Evolutionary conservation across 1,140 invertebrate genomes (phyloP).

Genomic region (Propsilocerus akamusi): DNA sequence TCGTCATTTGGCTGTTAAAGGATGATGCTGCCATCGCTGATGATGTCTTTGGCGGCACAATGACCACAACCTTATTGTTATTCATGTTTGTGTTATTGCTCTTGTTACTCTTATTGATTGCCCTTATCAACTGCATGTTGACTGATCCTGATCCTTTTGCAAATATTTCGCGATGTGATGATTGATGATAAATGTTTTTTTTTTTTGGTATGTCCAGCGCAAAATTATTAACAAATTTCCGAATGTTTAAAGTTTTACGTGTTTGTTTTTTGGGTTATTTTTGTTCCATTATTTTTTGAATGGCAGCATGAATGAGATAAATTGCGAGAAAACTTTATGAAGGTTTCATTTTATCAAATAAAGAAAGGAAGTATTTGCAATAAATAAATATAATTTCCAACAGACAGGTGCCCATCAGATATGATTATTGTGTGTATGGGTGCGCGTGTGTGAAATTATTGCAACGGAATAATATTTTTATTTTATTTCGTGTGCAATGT

Average conservation of each 20-base stretch:
- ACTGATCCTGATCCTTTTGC: neutral
- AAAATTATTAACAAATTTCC: neutral
- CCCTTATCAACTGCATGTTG: slow-evolving; percentile 1
- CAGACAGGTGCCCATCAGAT: too few relatives aligned
- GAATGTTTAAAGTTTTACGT: neutral
- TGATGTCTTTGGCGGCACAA: slow-evolving; percentile 11
- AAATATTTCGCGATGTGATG: neutral
- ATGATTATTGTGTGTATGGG: too few relatives aligned
- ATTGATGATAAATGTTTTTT: too few relatives aligned
- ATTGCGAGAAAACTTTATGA: too few relatives aligned
- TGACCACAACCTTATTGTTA: neutral
- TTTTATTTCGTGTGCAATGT: neutral
- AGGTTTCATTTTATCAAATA: too few relatives aligned
- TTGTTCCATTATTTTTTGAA: neutral
- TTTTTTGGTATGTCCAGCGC: too few relatives aligned
- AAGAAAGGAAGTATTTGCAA: too few relatives aligned
- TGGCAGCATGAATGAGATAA: neutral
- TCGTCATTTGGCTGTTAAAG: slow-evolving; percentile 6
- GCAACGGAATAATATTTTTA: too few relatives aligned
- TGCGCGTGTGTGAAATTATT: too few relatives aligned
- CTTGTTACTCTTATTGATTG: neutral
- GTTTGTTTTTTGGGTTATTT: neutral
- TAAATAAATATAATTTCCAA: too few relatives aligned
- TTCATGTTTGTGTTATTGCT: neutral
- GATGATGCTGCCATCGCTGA: slow-evolving; percentile 4